phyloP scores from a whole-genome alignment of 1,140 invertebrate species.

The Tetramorium alpestre region DNA sequence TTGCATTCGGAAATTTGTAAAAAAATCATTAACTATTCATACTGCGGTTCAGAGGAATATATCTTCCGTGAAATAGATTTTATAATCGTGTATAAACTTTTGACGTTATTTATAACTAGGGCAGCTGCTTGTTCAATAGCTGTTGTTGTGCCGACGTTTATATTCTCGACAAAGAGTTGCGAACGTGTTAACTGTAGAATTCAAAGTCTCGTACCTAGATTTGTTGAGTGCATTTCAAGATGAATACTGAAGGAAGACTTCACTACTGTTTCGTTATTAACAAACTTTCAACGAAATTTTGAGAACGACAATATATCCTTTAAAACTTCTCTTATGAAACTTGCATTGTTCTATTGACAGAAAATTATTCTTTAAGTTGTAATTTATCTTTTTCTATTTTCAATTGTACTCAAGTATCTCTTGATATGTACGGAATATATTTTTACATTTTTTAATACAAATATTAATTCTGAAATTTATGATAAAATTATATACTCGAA shows the following conservation, averaged over 20 bases:
- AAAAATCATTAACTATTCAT: constrained; percentile 1
- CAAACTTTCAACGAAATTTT: constrained; percentile 47
- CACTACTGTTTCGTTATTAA: constrained; percentile 43
- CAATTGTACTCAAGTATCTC: background rate
- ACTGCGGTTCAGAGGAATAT: constrained; percentile 23
- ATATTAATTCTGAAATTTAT: background rate
- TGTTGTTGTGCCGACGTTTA: background rate
- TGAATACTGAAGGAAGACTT: background rate
- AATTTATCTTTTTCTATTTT: background rate
- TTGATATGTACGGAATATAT: background rate
- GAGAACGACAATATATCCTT: background rate
- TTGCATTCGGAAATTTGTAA: background rate
- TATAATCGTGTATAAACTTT: constrained; percentile 53
- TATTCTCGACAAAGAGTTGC: constrained; percentile 25
- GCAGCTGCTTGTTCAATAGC: constrained; percentile 33
- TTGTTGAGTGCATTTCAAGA: constrained; percentile 34
- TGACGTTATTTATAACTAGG: constrained; percentile 52
- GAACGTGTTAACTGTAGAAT: constrained; percentile 1
- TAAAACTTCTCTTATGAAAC: background rate
- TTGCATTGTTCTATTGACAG: background rate
- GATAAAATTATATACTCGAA: background rate
- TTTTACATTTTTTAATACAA: background rate
- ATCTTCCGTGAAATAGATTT: constrained; percentile 36
- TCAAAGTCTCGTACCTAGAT: background rate
- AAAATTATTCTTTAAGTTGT: background rate